Evolutionary conservation across 2,888 invertebrate species (phyloP).

Genomic region (Dexiosoma caninum): DNA sequence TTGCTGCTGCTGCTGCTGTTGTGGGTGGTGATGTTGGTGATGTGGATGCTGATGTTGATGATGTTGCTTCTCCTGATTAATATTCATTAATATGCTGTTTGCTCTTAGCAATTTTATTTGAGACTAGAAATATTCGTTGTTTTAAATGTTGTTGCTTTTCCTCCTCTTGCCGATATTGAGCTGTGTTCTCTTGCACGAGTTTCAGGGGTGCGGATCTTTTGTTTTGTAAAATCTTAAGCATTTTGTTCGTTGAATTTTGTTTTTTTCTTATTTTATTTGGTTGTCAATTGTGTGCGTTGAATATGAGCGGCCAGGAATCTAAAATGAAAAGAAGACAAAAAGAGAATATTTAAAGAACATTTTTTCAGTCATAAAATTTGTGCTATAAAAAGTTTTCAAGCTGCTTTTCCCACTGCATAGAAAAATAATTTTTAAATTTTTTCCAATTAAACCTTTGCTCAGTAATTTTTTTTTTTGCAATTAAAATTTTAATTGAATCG

Average conservation of each 20-base stretch:
- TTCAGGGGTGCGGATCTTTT: slow-evolving; percentile 28
- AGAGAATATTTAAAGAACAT: background rate
- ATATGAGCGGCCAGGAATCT: too few relatives aligned
- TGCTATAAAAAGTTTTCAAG: too few relatives aligned
- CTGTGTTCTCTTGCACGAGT: slow-evolving; percentile 1
- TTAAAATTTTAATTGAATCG: too few relatives aligned
- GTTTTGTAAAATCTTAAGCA: slow-evolving; percentile 50
- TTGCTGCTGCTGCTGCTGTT: slow-evolving; percentile 65
- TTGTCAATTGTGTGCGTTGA: too few relatives aligned
- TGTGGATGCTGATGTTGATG: slow-evolving; percentile 62
- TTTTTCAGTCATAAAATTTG: background rate
- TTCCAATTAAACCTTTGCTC: too few relatives aligned
- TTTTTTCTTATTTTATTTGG: too few relatives aligned
- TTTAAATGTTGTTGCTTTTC: slow-evolving; percentile 17
- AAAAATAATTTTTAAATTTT: too few relatives aligned
- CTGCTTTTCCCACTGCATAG: too few relatives aligned
- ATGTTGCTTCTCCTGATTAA: slow-evolving; percentile 71
- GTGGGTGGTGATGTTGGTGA: too few relatives aligned
- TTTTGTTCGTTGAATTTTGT: slow-evolving; percentile 60
- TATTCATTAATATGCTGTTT: slow-evolving; percentile 74
- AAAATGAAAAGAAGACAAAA: background rate
- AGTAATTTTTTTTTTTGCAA: too few relatives aligned
- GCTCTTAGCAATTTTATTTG: slow-evolving; percentile 63
- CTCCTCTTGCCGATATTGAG: slow-evolving; percentile 27
- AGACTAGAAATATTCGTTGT: slow-evolving; percentile 69